phyloP scores from a whole-genome alignment of 53 echinoderm and acorn worm species.

The Holothuria leucospilota region DNA sequence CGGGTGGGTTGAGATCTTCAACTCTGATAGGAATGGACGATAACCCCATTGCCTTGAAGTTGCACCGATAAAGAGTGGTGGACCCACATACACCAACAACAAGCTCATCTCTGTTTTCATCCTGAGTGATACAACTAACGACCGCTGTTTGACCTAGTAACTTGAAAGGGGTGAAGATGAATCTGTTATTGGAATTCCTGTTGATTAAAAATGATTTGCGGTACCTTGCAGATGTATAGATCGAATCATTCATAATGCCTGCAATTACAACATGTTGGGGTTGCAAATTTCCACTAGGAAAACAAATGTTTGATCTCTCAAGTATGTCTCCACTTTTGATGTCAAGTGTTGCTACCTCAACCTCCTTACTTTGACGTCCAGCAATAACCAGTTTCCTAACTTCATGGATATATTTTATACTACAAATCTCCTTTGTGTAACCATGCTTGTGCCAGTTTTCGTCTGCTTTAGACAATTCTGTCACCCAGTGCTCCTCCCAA shows the following conservation, averaged over 20 bases:
- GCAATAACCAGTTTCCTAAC: background rate
- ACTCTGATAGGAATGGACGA: background rate
- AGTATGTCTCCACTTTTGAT: background rate
- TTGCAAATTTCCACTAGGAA: background rate
- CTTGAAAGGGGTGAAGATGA: background rate
- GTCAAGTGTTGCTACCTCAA: background rate
- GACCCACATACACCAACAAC: background rate
- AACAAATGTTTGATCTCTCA: background rate
- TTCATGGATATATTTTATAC: background rate
- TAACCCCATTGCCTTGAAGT: background rate
- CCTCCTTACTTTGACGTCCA: background rate
- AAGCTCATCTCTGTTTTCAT: background rate
- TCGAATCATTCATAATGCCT: background rate
- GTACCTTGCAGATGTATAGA: background rate
- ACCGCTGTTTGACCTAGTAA: too few relatives aligned
- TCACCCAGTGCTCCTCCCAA: background rate
- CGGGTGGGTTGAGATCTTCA: background rate
- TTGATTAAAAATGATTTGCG: background rate
- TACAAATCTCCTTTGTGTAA: background rate
- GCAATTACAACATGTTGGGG: background rate
- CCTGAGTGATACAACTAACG: background rate
- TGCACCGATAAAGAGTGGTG: background rate
- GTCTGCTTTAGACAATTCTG: background rate
- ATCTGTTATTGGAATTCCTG: too few relatives aligned
- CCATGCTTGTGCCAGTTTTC: background rate